These are phyloP conservation scores for Xylocopa sonorina DNA, from an alignment of 1,140 invertebrate species.

Conservation along the genomic window DNA sequence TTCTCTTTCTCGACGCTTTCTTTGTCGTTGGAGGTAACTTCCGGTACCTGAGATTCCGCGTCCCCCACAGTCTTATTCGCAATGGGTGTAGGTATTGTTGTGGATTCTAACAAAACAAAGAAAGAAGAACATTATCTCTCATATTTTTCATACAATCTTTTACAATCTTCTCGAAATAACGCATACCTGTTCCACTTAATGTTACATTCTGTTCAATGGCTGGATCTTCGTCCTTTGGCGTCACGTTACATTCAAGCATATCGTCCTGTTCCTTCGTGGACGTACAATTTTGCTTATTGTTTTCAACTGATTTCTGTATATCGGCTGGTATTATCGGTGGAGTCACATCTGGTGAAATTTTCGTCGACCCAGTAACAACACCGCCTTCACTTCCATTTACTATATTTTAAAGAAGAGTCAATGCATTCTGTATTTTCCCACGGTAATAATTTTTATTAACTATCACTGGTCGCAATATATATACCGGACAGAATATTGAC, in stretches of 20 bases:
- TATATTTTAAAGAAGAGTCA: background rate
- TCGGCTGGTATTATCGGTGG: background rate
- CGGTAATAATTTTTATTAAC: background rate
- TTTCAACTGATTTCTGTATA: background rate
- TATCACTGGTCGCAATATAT: background rate
- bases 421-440: background rate
- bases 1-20: background rate
- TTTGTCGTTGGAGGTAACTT: background rate
- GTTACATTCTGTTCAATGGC: background rate
- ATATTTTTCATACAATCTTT: background rate
- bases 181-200: constrained; percentile 10
- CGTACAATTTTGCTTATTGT: background rate
- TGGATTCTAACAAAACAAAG: background rate
- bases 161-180: background rate
- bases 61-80: background rate
- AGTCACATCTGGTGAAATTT: accelerated
- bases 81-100: too few species aligned
- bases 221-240: constrained; percentile 49
- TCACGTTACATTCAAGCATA: constrained; percentile 42
- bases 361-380: too few species aligned
- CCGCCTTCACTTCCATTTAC: background rate
- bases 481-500: background rate
- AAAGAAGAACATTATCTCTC: background rate
- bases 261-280: constrained; percentile 9
- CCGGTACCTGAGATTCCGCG: background rate